A percentile compares a stretch with the other conserved stretches of the same genome.
phyloP scores from a whole-genome alignment of 2,888 invertebrate species.

The Girardia tigrina region DNA sequence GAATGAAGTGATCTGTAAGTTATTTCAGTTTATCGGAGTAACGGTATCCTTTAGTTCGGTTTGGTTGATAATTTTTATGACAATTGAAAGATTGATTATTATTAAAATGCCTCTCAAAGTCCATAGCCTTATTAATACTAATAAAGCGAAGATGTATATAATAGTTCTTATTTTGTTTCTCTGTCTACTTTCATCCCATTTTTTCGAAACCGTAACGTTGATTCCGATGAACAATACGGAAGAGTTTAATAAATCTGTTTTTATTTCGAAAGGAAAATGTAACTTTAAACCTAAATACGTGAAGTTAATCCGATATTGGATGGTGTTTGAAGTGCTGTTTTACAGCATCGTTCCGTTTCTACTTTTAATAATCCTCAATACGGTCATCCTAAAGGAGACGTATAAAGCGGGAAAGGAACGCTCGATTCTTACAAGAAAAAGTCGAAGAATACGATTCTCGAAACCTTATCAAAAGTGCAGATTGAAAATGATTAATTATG shows the following conservation, averaged over 20 bases:
- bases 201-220: constrained; percentile 41
- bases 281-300: background rate
- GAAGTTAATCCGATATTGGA: background rate
- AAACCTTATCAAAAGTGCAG: background rate
- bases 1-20: constrained; percentile 42
- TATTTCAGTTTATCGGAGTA: constrained; percentile 41
- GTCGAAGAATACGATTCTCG: background rate
- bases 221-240: background rate
- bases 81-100: constrained; percentile 45
- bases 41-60: constrained; percentile 44
- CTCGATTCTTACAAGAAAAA: background rate
- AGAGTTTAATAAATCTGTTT: background rate
- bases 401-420: constrained; percentile 27
- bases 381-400: constrained; percentile 5
- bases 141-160: constrained; percentile 42
- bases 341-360: constrained; percentile 35
- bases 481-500: background rate
- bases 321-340: constrained; percentile 27
- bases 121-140: constrained; percentile 40
- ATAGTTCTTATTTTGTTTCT: constrained; percentile 40
- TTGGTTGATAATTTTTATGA: constrained; percentile 47
- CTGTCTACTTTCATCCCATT: constrained; percentile 42
- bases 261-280: background rate
- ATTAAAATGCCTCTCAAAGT: constrained; percentile 45
- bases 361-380: constrained; percentile 25